Base-by-base conservation (phyloP, 2,113 vertebrate species). In the Phoxinus phoxinus region DNA sequence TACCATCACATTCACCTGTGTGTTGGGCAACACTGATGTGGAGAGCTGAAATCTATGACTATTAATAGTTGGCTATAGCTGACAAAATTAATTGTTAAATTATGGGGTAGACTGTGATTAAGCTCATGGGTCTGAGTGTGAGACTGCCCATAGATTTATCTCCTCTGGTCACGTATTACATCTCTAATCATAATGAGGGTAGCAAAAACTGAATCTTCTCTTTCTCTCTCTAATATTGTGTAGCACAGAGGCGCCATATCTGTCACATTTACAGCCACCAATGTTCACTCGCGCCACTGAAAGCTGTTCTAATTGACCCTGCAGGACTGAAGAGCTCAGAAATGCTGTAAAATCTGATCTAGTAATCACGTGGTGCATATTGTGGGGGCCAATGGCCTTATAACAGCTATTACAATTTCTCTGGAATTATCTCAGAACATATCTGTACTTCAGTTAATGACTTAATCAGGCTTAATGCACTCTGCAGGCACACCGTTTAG, bases 121-220 rank as follows among this genome's bases (percentile, higher is more conserved):
- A 46, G 15, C 35, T 44, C 59, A 46, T 76, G 74, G 25, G 46
- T 32, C 73, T 2, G 25, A 32, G 44, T 4, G 27, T 53, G 48
- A 53, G 74, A 32, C 27, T 51, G 27, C 25, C 74, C 74, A 56
- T n/a, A 73, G 73, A 76, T 51, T 75, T 53, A 53, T 32, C 59
- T 65, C 13, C 25, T 65, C 37, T 37, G 78, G 37, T 48, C 25
- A 65, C 0, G 59, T 65, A 81, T 65, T 81, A 81, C 37, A 9
- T 81, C n/a, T 83, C 46, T 83, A 83, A 82, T 83, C 84, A 56
- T 83, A 83, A 86, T 86, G 46, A 86, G 30, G 53, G 27, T 41
- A 21, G 25, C 72, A 63, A 84, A 63, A 23, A 81, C 37, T 3
- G 15, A n/a, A 81, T 48, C 72, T 71, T 74, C 32, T 48, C 73